Conservation (phyloP, 1,140 invertebrate genomes). For the Cotesia glomerata region DNA sequence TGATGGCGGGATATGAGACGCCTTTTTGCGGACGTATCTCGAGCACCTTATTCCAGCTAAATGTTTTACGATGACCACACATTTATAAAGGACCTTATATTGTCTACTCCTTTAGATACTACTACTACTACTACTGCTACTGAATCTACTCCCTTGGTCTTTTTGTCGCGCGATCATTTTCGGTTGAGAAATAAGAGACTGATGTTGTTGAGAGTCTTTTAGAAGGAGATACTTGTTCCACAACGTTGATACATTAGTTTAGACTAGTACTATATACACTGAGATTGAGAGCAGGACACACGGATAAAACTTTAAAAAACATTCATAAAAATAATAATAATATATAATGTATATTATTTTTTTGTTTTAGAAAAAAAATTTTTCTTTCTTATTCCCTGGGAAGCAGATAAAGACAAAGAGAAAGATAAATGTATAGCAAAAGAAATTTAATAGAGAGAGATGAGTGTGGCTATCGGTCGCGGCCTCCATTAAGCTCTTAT, state of each 20-base stretch:
- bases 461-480: slow-evolving; percentile 46
- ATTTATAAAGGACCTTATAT: background rate
- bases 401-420: slow-evolving; percentile 21
- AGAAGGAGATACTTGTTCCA: no score
- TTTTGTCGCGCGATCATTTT: slow-evolving; percentile 40
- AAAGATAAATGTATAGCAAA: slow-evolving; percentile 14
- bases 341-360: background rate
- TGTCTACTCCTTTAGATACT: no score
- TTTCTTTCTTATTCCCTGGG: background rate
- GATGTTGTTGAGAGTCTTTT: no score
- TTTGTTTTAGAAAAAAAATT: no score
- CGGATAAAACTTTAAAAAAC: no score
- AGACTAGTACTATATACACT: background rate
- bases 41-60: slow-evolving; percentile 44
- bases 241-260: no score
- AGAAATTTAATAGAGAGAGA: slow-evolving; percentile 8
- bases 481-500: slow-evolving; percentile 62
- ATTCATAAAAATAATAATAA: no score
- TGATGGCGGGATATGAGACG: background rate
- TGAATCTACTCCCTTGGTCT: slow-evolving; percentile 31
- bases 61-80: slow-evolving; percentile 43
- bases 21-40: slow-evolving; percentile 43
- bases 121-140: background rate
- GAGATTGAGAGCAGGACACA: background rate
- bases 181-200: background rate